These are phyloP conservation scores for Gallinago stenura DNA, from an alignment of 2,797 vertebrate genomes.

Conservation along the genomic window DNA sequence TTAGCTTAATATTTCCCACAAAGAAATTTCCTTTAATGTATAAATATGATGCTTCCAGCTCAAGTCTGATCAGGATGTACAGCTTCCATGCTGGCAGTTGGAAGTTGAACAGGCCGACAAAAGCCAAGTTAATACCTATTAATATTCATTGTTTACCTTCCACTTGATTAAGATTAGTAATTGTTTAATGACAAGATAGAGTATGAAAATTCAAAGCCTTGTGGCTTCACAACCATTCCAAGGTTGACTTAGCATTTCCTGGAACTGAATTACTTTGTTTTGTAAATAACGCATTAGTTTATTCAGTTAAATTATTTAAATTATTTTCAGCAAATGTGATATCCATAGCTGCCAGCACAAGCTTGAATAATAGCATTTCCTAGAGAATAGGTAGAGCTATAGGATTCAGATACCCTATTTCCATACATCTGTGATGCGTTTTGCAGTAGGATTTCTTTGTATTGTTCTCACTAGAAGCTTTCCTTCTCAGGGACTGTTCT, in stretches of 20 bases:
- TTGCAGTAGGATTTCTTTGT: neutral
- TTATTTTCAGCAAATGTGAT: neutral
- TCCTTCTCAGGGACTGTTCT: neutral
- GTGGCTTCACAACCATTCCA: neutral
- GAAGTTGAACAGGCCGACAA: neutral
- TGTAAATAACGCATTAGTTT: neutral
- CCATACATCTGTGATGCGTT: neutral
- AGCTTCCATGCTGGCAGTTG: neutral
- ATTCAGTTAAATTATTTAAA: conserved; percentile 16
- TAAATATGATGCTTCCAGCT: neutral
- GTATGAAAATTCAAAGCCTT: neutral
- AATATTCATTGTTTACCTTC: conserved; percentile 34
- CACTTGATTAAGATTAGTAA: neutral
- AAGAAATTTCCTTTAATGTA: neutral
- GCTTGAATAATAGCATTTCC: neutral
- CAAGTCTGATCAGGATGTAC: neutral
- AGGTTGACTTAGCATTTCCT: neutral
- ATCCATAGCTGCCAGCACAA: neutral
- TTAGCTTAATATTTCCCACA: neutral
- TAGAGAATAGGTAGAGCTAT: neutral
- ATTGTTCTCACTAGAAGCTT: neutral
- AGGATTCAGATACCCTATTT: neutral
- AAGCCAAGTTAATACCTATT: neutral
- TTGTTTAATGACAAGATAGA: neutral
- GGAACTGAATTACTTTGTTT: conserved; percentile 16